Evolutionary conservation across 1,140 invertebrate species (phyloP).

Genomic region (Oncopeltus fasciatus): DNA sequence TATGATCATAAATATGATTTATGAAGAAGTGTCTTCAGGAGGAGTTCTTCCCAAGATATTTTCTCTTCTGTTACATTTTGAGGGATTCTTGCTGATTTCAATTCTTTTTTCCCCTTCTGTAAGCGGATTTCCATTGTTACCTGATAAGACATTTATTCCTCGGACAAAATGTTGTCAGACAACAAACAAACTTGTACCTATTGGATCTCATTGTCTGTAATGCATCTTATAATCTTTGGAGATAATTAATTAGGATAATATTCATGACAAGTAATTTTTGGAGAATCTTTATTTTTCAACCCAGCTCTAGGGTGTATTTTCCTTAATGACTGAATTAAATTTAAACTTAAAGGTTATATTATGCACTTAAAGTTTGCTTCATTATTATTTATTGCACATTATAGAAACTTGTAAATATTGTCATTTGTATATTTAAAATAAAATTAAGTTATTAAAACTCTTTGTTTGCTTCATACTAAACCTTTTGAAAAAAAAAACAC

Average conservation of each 20-base stretch:
- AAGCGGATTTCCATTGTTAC: conserved; percentile 28
- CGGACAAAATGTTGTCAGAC: not conserved
- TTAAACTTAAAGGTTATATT: not conserved
- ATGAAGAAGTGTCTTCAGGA: conserved; percentile 21
- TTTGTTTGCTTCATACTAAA: too few species aligned
- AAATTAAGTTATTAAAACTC: too few species aligned
- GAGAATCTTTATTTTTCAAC: not conserved
- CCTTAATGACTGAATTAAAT: not conserved
- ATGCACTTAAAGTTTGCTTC: not conserved
- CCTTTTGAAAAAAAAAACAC: too few species aligned
- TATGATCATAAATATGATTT: not conserved
- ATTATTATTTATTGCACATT: not conserved
- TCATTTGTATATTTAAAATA: conserved; percentile 3
- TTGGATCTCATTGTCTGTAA: not conserved
- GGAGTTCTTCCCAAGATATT: conserved; percentile 17
- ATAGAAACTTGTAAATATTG: not conserved
- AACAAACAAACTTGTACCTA: not conserved
- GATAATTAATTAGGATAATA: not conserved
- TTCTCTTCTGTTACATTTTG: not conserved
- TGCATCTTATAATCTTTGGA: not conserved
- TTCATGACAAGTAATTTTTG: not conserved
- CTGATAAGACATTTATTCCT: conserved; percentile 17
- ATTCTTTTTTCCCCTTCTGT: conserved; percentile 10
- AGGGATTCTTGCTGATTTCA: conserved; percentile 22
- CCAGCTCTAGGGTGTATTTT: too few species aligned